Base-by-base conservation (phyloP, 64 coral and sea anemone genomes). In the Montipora foliosa region DNA sequence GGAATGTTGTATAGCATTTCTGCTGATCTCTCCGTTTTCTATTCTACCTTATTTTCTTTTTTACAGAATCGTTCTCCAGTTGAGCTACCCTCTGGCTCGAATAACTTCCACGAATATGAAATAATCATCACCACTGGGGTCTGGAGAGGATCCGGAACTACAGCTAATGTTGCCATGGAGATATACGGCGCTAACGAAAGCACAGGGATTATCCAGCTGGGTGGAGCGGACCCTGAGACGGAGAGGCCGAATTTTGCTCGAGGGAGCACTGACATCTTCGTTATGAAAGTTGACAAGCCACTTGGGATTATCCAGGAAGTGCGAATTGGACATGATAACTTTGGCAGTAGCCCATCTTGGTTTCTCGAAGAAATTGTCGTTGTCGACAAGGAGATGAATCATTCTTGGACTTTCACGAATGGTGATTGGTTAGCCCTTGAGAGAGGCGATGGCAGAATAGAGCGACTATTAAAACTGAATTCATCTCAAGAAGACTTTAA, bases 91-190 rank as follows among this genome's bases (percentile, higher is more conserved):
- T 62, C 80, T 44, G 79, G 73, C 6, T 70, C 62, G 17, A 86
- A 86, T 19, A 77, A 86, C 46, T 48, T 72, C 6, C 68, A 90
- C 58, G 87, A 94, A 21, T 90, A 90, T 69, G 79, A 94, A 75
- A 77, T 94, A 82, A 90, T 55, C 25, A 61, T 94, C 16, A 90
- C 81, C 6, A 94, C 93, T 3, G 93, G 93, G 3, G 59, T 94
- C 20, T 94, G 93, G 93, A 90, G 93, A 68, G 74, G 84, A 16
- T 94, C 93, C 17, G 88, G 93, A 0, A 94, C 93, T 46, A 90
- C 93, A 9, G 79, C 93, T 46, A 84, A 82, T 8, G 79, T 94
- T 77, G 81, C 93, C 9, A 49, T 94, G 7, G 79, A 77, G 67
- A 78, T 94, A 51, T 90, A 90, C 24, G 93, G 93, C 11, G 47